Percentiles rank a stretch among this genome's conserved stretches.
These are phyloP conservation scores for Centroberyx gerrardi DNA, from an alignment of 2,797 vertebrate genomes.

Conservation along the genomic window DNA sequence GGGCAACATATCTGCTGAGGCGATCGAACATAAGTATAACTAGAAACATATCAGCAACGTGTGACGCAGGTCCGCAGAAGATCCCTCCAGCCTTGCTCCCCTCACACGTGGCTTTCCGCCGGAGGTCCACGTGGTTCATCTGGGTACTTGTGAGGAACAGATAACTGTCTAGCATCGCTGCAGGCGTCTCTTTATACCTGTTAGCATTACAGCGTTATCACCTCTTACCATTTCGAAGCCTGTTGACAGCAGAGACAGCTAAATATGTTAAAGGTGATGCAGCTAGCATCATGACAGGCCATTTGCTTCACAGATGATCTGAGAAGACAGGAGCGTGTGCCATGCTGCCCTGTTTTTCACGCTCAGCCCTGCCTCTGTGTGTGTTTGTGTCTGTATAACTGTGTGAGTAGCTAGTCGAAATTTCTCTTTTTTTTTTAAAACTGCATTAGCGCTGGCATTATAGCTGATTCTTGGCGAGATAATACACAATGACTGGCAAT, in stretches of 20 bases:
- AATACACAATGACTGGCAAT: background rate
- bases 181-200: conserved; percentile 49
- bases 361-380: conserved; percentile 34
- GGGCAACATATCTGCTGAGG: conserved; percentile 42
- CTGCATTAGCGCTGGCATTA: conserved; percentile 58
- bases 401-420: conserved; percentile 40
- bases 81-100: background rate
- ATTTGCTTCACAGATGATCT: conserved; percentile 63
- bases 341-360: conserved; percentile 37
- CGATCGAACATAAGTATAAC: conserved; percentile 21
- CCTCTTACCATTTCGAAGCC: conserved; percentile 48
- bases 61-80: too few species aligned
- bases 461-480: conserved; percentile 37
- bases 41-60: background rate
- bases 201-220: conserved; percentile 51
- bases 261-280: conserved; percentile 44
- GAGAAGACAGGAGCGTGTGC: conserved; percentile 55
- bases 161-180: conserved; percentile 40
- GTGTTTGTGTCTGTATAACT: conserved; percentile 34
- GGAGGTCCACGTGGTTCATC: conserved; percentile 16
- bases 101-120: conserved; percentile 12
- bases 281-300: conserved; percentile 52
- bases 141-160: conserved; percentile 23
- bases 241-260: conserved; percentile 54
- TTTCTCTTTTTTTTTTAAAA: conserved; percentile 43